These are phyloP conservation scores for Drosophila neutralis DNA, from an alignment of 2,888 invertebrate species.

Conservation along the genomic window DNA sequence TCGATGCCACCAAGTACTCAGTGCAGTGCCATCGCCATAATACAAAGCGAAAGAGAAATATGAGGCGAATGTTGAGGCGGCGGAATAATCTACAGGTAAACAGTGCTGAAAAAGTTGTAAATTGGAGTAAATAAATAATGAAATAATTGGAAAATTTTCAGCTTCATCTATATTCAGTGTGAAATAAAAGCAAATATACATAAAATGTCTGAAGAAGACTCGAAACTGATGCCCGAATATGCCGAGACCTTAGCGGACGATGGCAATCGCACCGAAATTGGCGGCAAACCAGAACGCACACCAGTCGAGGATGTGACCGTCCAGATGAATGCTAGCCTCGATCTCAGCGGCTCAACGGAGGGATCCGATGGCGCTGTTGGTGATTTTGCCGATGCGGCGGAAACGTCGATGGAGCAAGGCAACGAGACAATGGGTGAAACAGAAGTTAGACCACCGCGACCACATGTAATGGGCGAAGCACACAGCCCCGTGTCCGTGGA, in stretches of 20 bases:
- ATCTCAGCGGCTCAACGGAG: slow-evolving; percentile 55
- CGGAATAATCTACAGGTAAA: not conserved
- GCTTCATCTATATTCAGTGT: not conserved
- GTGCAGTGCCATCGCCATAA: slow-evolving; percentile 17
- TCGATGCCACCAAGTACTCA: not conserved
- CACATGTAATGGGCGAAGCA: slow-evolving; percentile 7
- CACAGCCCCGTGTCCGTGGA: slow-evolving; percentile 34
- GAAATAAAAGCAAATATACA: not conserved
- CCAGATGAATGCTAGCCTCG: slow-evolving; percentile 40
- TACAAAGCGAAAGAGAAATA: not conserved
- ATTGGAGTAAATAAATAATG: not conserved
- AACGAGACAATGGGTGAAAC: not conserved
- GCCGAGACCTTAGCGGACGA: not conserved
- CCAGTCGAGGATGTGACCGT: slow-evolving; percentile 45
- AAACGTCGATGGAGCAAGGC: slow-evolving; percentile 28
- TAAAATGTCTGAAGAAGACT: slow-evolving; percentile 28
- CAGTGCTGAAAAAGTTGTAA: not conserved
- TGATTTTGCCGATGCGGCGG: not conserved
- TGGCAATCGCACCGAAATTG: not conserved
- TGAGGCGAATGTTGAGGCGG: not conserved
- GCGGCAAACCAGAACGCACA: slow-evolving; percentile 28
- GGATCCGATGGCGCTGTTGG: slow-evolving; percentile 25
- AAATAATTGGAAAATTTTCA: not conserved
- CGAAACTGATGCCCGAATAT: not conserved
- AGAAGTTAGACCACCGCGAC: not conserved